A percentile compares a stretch with the other conserved stretches of the same genome.
Conservation (phyloP, 2,113 vertebrate genomes). For the Microcebus lehilahytsara region DNA sequence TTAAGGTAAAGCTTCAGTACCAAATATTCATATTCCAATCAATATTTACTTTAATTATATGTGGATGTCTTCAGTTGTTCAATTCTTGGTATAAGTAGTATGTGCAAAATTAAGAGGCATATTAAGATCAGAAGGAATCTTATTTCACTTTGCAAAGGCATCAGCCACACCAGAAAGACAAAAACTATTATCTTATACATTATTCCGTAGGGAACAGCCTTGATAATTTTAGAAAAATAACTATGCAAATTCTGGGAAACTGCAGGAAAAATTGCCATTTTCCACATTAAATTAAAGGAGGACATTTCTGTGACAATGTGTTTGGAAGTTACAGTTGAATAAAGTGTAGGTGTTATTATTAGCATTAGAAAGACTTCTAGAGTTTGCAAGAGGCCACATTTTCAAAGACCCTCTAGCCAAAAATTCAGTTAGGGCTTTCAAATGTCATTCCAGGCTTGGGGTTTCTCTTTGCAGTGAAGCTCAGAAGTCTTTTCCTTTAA, state of each 20-base stretch:
- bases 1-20: conserved; percentile 6
- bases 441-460: neutral
- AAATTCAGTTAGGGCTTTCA: conserved; percentile 32
- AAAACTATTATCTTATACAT: neutral
- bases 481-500: conserved; percentile 38
- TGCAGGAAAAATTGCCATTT: neutral
- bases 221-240: conserved; percentile 20
- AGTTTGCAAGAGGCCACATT: neutral
- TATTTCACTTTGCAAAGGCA: conserved; percentile 21
- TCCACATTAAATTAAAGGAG: neutral
- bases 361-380: conserved; percentile 3
- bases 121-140: neutral
- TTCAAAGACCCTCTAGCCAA: conserved; percentile 8
- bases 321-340: conserved; percentile 23
- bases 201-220: neutral
- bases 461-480: conserved; percentile 17
- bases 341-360: neutral
- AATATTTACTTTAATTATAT: conserved; percentile 3
- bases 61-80: conserved; percentile 7
- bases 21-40: neutral
- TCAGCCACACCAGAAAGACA: conserved; percentile 22
- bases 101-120: neutral
- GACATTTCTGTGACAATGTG: neutral
- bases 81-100: neutral
- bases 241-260: neutral